phyloP scores from a whole-genome alignment of 1,140 invertebrate genomes.

The Drosophila nikananu region DNA sequence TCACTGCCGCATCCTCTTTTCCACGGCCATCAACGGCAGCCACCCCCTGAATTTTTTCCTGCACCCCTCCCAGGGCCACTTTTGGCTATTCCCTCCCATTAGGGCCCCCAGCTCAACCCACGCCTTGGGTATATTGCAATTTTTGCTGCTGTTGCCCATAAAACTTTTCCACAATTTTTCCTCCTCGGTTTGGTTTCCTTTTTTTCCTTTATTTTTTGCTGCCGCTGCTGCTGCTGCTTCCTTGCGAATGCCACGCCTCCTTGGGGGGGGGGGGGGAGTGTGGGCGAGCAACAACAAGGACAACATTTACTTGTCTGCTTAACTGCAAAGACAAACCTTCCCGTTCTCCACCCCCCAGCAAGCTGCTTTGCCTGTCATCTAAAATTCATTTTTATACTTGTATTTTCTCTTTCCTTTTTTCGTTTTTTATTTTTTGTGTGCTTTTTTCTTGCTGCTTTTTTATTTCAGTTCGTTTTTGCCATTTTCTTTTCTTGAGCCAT shows the following conservation, averaged over 20 bases:
- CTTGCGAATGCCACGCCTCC: slow-evolving; percentile 51
- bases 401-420: slow-evolving; percentile 55
- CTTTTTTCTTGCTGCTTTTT: slow-evolving; percentile 49
- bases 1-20: slow-evolving; percentile 45
- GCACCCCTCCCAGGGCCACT: not conserved
- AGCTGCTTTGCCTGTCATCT: slow-evolving; percentile 80
- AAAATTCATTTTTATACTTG: slow-evolving; percentile 84
- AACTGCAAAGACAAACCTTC: slow-evolving; percentile 80
- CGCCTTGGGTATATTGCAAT: slow-evolving; percentile 76
- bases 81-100: slow-evolving; percentile 1
- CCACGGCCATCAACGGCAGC: slow-evolving; percentile 50
- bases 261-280: not conserved
- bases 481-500: slow-evolving; percentile 80
- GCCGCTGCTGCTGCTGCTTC: slow-evolving; percentile 19
- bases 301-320: slow-evolving; percentile 83
- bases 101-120: not conserved
- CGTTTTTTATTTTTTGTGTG: slow-evolving; percentile 45
- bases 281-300: slow-evolving; percentile 72
- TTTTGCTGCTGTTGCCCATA: slow-evolving; percentile 81
- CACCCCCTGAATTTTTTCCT: not conserved
- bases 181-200: slow-evolving; percentile 58
- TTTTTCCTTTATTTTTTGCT: slow-evolving; percentile 29
- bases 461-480: slow-evolving; percentile 64
- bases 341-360: slow-evolving; percentile 16
- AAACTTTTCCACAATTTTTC: slow-evolving; percentile 78